Base-by-base conservation (phyloP, 2,797 vertebrate species). In the Microhierax caerulescens region DNA sequence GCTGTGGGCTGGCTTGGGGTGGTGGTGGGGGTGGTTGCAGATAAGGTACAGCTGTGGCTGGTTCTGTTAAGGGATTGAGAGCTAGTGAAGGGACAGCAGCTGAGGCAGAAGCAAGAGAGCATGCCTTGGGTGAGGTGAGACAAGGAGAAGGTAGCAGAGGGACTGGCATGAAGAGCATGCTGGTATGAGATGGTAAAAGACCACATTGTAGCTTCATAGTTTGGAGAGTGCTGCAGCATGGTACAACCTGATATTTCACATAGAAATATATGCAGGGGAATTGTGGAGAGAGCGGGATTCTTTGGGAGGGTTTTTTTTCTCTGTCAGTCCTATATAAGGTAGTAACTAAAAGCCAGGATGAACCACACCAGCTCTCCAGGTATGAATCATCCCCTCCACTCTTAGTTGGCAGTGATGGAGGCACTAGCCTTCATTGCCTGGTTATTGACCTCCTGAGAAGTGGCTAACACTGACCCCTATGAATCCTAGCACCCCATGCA, bases 401-500 rank as follows among this genome's bases (percentile, higher is more conserved):
- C 15, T 65, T 1, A 3, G 15, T 30, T 65, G 57, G 60, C 25
- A 13, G 20, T 60, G 37, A 64, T 13, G 20, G 41, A 60, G 37
- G 24, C 43, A 16, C 24, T 18, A 47, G 34, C 15, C 43, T 91
- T 84, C 20, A 34, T 72, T 76, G 68, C 17, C 43, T 34, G 17
- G 24, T 61, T 61, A 53, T 13, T 81, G 75, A 48, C 30, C 23
- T 51, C 78, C 53, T 67, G 37, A 57, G 53, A 61, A 76, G 48
- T 25, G 8, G 34, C 54, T 43, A 48, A 80, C 0, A 0, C 15
- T 39, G 57, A 67, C 23, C 53, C 9, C 3, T 10, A 15, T 3
- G 11, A 75, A 74, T 61, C 37, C 27, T 30, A 56, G 17, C 28
- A 21, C 27, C 24, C 47, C 53, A 79, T 67, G 34, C 18, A 53